phyloP scores from a whole-genome alignment of 1,140 invertebrate genomes.

The Eumaeus atala region DNA sequence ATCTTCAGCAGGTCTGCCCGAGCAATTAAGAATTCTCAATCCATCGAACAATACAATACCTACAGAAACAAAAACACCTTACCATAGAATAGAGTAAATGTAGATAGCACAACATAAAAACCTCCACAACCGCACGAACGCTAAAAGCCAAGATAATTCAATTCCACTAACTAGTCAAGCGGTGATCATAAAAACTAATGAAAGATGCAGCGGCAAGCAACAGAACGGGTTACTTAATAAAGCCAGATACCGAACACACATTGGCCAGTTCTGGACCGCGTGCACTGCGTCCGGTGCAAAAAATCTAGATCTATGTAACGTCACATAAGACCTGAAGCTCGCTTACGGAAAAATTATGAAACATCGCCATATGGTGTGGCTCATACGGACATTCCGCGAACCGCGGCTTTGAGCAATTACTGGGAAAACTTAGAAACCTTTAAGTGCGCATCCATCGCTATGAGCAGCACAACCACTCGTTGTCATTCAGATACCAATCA shows the following conservation, averaged over 20 bases:
- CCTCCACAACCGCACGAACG: too few relatives aligned
- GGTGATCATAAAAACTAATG: conserved; percentile 6
- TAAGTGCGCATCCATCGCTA: too few relatives aligned
- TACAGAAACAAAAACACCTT: too few relatives aligned
- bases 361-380: conserved; percentile 28
- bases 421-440: background rate
- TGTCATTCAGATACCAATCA: too few relatives aligned
- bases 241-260: conserved; percentile 14
- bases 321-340: conserved; percentile 6
- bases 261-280: conserved; percentile 20
- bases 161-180: conserved; percentile 7
- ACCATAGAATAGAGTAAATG: too few relatives aligned
- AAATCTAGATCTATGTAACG: conserved; percentile 2
- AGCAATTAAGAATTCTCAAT: too few relatives aligned
- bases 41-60: too few relatives aligned
- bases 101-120: too few relatives aligned
- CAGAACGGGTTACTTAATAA: conserved; percentile 10
- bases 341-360: conserved; percentile 37
- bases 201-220: conserved; percentile 1
- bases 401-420: background rate
- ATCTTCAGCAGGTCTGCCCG: too few relatives aligned
- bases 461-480: too few relatives aligned
- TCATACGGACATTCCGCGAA: conserved; percentile 14
- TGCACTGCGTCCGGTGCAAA: conserved; percentile 18
- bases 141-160: background rate